Evolutionary conservation across 2,113 vertebrate genomes (phyloP), one percentile per base, ranked within the genome.

Genomic region (Sturnus vulgaris): DNA sequence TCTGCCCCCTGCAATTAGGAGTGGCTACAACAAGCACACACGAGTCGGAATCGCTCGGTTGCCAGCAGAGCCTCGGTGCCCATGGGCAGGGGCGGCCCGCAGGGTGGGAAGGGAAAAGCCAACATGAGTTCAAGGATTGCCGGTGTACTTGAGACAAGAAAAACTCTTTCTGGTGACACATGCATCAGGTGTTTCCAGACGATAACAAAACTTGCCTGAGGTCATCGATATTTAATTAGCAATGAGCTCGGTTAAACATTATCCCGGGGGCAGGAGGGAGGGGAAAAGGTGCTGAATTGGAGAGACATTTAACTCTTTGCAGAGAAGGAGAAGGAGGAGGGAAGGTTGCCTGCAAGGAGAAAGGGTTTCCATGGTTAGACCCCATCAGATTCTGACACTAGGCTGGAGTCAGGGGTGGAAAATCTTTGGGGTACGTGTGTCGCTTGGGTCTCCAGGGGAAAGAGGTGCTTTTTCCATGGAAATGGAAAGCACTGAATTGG

Each of bases 171-270:
- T 73, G 91, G 91, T 97, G 96, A 97, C 96, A 97, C 95, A 97
- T 90, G 59, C 95, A 87, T 97, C 96, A 97, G 96, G 97, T 97
- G 95, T 96, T 96, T 73, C 63, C 88, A 91, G 93, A 94, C 72
- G 92, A 97, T 97, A 97, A 97, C 92, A 96, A 94, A 96, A 93
- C 95, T 76, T 82, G 95, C 95, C 95, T 96, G 95, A 95, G 90
- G 96, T 96, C 95, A 97, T 90, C 14, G 27, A 96, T 96, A 97
- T 96, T 97, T 96, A 97, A 96, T 96, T 97, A 97, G 96, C 95
- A 95, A 79, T 71, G 83, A 90, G 88, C 61, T 95, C 3, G 2
- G 95, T 96, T 97, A 97, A 97, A 94, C 89, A 97, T 97, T 97
- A 97, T 44, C 93, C 83, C 6, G 4, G 37, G 80, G 92, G 85